Base-by-base conservation (phyloP, 1,140 invertebrate species). In the Contarinia nasturtii region DNA sequence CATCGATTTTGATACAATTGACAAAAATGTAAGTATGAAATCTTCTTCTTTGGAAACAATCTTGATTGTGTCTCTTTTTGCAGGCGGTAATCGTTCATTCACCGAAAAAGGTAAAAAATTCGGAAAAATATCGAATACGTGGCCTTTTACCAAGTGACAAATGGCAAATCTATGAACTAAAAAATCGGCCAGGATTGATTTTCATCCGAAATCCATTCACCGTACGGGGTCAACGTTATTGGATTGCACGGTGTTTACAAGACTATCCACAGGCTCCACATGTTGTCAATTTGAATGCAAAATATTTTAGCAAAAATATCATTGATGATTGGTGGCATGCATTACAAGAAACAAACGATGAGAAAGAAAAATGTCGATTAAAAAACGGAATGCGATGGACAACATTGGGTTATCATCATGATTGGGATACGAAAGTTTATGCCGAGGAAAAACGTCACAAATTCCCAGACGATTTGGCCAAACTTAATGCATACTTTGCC, bases 341-440 rank as follows among this genome's bases (percentile, higher is more conserved):
- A 49, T 67, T 71, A 55, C 67, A 67, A 60, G 20, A 43, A 12
- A 64, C 66, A 54, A 71, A 66, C 38, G 54, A 65, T 48, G 45
- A 55, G 44, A 59, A 58, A 51, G 50, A 54, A 27, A 56, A 66
- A 45, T 55, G 57, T 14, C 54, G 61, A 33, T 49, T 75, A 17
- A 57, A 68, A 46, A 69, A 70, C 47, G 85, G 85, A 59, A 67
- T 95, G 47, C 67, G 90, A 56, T 96, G 92, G 92, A 74, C 80
- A 14, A 95, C 91, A 2, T 63, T 95, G 33, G 91, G 92, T 17
- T 95, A 93, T 63, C 91, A 96, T 66, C 89, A 96, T 63, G 78
- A 95, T 66, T 95, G 91, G 91, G 79, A 92, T 56, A 86, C 85
- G 41, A 95, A 95, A 73, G 73, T 77, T 19, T 87, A 89, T 57